phyloP scores from a whole-genome alignment of 2,113 vertebrate genomes.

The Pomatostomus ruficeps region DNA sequence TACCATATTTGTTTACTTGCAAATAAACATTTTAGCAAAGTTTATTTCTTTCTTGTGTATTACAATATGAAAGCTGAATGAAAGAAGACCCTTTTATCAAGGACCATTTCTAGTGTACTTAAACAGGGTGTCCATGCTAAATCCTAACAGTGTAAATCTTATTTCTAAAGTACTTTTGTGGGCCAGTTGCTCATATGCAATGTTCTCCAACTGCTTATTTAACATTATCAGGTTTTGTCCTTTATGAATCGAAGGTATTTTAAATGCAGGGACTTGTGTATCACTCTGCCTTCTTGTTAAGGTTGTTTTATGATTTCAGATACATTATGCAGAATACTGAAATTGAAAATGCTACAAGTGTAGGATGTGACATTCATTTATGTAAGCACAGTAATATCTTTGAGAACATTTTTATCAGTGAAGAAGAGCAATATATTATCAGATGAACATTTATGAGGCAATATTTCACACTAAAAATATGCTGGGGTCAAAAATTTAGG shows the following conservation, averaged over 20 bases:
- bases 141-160: neutral
- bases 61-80: neutral
- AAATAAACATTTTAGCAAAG: neutral
- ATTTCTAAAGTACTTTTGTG: neutral
- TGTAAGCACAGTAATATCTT: neutral
- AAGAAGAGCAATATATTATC: neutral
- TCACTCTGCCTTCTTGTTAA: neutral
- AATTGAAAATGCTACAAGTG: neutral
- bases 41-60: neutral
- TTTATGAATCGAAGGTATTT: neutral
- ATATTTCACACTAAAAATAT: neutral
- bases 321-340: neutral
- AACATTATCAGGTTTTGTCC: neutral
- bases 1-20: neutral
- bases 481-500: neutral
- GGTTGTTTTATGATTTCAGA: neutral
- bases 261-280: neutral
- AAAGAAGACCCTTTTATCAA: neutral
- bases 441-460: neutral
- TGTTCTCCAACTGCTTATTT: neutral
- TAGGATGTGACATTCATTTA: neutral
- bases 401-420: neutral
- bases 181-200: neutral
- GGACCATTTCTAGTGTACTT: neutral
- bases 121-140: neutral